Evolutionary conservation across 2,888 invertebrate species (phyloP), one percentile per base, ranked within the genome.

Genomic region (Phymatocera aterrima): DNA sequence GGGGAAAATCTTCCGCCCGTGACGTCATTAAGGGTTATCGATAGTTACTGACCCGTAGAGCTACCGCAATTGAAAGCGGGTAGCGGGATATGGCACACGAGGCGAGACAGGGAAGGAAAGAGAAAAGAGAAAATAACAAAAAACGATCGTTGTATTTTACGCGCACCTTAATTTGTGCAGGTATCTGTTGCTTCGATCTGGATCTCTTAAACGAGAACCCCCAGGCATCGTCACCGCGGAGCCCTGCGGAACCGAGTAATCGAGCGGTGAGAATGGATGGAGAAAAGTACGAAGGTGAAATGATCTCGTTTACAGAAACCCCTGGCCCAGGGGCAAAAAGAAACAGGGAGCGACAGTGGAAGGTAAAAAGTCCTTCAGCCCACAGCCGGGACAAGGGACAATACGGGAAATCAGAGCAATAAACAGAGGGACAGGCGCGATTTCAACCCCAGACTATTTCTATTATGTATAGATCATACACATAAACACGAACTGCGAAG

Each of bases 1-100:
- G 75, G 75, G 75, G 60, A 40, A 75, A 75, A 75, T 60, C 40
- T 75, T 57, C 40, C 75, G 28, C 75, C 75, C 57, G 75, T 75
- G 57, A 54, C 75, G 37, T 75, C 75, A 75, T 75, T 57, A 75
- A 21, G 75, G 75, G 60, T 75, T 75, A 75, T 75, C 75, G 75
- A 75, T 75, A 37, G 75, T 57, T 57, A 75, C 57, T 75, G 57
- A 72, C 72, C 75, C 75, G 75, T 75, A 18, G 75, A 75, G 34
- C 37, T 24, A 34, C 34, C 51, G 34, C 68, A 34, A 6, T n/a
- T 40, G 12, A 34, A 34, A 15, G 68, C 10, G 68, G n/a, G 15
- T 12, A 5, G n/a, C n/a, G n/a, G 34, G 61, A 18, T 61, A 28
- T 37, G 61, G 34, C 34, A 61, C 37, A 61, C 31, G 37, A 37